Base-by-base conservation (phyloP, 2,888 invertebrate species). In the Lasioglossum marginatum region DNA sequence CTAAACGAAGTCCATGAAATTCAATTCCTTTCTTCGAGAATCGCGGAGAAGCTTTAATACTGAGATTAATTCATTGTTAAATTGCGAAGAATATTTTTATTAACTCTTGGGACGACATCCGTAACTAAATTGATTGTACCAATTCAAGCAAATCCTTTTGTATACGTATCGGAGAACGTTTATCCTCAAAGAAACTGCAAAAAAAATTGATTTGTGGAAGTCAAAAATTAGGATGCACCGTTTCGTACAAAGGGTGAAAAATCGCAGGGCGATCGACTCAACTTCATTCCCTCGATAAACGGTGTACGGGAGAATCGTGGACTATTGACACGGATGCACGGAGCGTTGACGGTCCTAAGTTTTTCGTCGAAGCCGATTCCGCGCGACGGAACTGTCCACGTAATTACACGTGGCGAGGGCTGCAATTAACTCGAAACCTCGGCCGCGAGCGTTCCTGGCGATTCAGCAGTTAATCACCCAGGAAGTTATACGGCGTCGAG, bases 381-480 rank as follows among this genome's bases (percentile, higher is more conserved):
- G 79, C 82, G 81, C 81, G 27, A 85, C 84, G 84, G 74, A 84
- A 86, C 76, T 70, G 79, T 85, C 82, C 78, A 75, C 75, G 81
- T 85, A 89, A 89, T 89, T 89, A 89, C 72, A 70, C 60, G 66
- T 76, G 79, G 74, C 71, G 74, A 79, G 81, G 74, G 75, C 68
- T 82, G 89, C 89, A 89, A 91, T 90, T 90, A 90, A 87, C 88
- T 87, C 82, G 87, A 85, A 89, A 91, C 90, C 89, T 88, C 89
- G 87, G 31, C 23, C 37, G 57, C 82, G 76, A 81, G 79, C 89
- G 87, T 91, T 91, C 88, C 88, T 81, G 85, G 79, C 85, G 85
- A 90, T 91, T 91, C 91, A 83, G 88, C 83, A 90, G 90, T 91
- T 91, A 91, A 91, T 91, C 91, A 87, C 88, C 82, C 83, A 79